These are phyloP conservation scores for Megalurothrips usitatus DNA, from an alignment of 2,888 invertebrate genomes.

Conservation along the genomic window DNA sequence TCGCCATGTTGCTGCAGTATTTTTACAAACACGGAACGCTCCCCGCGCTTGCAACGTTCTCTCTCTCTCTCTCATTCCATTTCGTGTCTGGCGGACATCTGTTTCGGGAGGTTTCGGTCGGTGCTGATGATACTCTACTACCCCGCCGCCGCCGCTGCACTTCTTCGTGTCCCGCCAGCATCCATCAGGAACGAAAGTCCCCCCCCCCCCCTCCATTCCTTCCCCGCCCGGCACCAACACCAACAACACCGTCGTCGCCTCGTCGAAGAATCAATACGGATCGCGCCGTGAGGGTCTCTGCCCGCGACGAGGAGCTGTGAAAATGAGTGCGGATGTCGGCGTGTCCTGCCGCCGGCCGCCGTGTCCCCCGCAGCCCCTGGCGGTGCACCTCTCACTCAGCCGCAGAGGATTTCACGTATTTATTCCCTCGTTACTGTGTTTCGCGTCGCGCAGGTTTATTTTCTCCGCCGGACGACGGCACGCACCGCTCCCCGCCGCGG, in stretches of 20 bases:
- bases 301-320: no score
- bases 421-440: slow-evolving; percentile 20
- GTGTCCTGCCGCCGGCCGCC: not conserved
- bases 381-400: not conserved
- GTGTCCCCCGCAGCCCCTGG: not conserved
- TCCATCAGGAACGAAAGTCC: not conserved
- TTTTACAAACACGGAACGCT: no score
- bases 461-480: not conserved
- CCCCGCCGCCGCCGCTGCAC: not conserved
- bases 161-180: not conserved
- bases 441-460: not conserved
- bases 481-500: not conserved
- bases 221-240: not conserved
- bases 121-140: no score
- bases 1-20: no score
- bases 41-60: no score
- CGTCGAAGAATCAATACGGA: no score
- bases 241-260: not conserved
- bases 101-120: no score
- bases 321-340: not conserved
- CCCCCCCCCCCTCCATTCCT: not conserved
- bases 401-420: not conserved
- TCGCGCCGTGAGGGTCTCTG: no score
- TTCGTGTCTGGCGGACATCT: not conserved
- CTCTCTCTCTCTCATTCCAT: not conserved